phyloP scores from a whole-genome alignment of 2,888 invertebrate species.

The Parnassius apollo region DNA sequence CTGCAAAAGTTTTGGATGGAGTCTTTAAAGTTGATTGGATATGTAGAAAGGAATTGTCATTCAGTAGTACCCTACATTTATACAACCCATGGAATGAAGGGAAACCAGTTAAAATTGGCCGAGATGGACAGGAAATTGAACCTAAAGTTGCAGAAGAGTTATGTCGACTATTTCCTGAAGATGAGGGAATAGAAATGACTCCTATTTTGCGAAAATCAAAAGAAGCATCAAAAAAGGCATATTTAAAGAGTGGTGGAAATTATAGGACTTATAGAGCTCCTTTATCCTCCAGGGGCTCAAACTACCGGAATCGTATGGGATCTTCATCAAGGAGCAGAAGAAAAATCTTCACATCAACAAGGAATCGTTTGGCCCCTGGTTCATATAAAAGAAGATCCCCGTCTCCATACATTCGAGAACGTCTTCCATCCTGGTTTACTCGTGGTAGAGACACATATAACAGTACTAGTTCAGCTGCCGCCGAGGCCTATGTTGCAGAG shows the following conservation, averaged over 20 bases:
- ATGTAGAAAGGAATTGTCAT: slow-evolving; percentile 95
- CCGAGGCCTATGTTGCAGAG: slow-evolving; percentile 93
- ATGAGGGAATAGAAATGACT: slow-evolving; percentile 94
- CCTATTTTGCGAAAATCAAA: slow-evolving; percentile 92
- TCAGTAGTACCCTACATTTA: slow-evolving; percentile 94
- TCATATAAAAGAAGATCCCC: slow-evolving; percentile 80
- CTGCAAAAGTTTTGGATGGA: slow-evolving; percentile 95
- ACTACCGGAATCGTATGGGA: slow-evolving; percentile 76
- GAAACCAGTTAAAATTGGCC: slow-evolving; percentile 99
- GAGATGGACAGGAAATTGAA: slow-evolving; percentile 99
- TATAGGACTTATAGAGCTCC: slow-evolving; percentile 74
- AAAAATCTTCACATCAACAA: slow-evolving; percentile 83
- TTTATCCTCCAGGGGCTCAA: slow-evolving; percentile 64
- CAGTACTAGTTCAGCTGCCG: slow-evolving; percentile 79
- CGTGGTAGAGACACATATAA: slow-evolving; percentile 70
- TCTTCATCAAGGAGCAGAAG: slow-evolving; percentile 78
- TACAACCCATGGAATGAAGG: slow-evolving; percentile 99
- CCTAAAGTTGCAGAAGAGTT: slow-evolving; percentile 96
- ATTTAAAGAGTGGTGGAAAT: slow-evolving; percentile 76
- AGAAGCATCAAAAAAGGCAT: slow-evolving; percentile 87
- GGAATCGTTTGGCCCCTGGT: slow-evolving; percentile 81
- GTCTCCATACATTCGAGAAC: slow-evolving; percentile 82
- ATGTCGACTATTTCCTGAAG: slow-evolving; percentile 95
- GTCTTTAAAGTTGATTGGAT: slow-evolving; percentile 99
- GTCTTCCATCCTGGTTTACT: slow-evolving; percentile 84